phyloP scores from a whole-genome alignment of 2,797 vertebrate genomes.

The Pangasius krempfi region DNA sequence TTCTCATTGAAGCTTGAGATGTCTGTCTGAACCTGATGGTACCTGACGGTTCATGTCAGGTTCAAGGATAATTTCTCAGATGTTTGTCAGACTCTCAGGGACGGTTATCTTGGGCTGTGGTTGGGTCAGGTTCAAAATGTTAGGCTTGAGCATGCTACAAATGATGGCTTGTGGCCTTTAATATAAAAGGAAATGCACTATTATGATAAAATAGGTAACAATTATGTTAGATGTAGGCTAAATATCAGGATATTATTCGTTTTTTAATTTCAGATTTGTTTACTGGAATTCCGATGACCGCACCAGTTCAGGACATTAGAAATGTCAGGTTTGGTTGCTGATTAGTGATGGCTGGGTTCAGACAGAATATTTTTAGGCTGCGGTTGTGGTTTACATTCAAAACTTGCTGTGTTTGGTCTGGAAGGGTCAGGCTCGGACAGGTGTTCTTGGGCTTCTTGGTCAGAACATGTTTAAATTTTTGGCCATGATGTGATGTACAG shows the following conservation, averaged over 20 bases:
- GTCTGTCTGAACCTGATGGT: background rate
- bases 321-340: background rate
- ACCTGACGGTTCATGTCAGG: background rate
- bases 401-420: background rate
- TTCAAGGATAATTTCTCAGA: background rate
- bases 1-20: background rate
- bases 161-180: background rate
- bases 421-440: background rate
- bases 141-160: background rate
- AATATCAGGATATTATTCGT: background rate
- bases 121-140: background rate
- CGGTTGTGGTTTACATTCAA: background rate
- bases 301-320: background rate
- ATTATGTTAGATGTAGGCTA: background rate
- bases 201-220: too few relatives aligned
- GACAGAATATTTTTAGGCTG: background rate
- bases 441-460: background rate
- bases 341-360: background rate
- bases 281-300: background rate
- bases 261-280: background rate
- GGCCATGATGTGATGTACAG: background rate
- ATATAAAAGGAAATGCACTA: background rate
- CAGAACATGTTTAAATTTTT: background rate
- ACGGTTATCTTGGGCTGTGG: background rate
- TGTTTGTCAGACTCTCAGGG: background rate